These are phyloP conservation scores for Asteroscopus sphinx DNA, from an alignment of 2,888 invertebrate species.

Conservation along the genomic window DNA sequence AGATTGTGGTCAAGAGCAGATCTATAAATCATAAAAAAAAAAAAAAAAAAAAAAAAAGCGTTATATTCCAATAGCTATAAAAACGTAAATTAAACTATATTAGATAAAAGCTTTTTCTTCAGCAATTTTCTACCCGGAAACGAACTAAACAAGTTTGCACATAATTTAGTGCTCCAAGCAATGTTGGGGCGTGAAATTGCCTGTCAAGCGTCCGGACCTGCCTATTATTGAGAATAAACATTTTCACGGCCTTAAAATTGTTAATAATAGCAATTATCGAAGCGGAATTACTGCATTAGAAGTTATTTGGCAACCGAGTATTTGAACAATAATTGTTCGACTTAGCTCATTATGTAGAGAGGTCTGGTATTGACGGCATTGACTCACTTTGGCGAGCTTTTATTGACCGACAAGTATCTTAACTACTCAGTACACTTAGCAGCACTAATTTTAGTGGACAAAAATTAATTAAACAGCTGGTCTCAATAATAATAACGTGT, in stretches of 20 bases:
- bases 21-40: too few species aligned
- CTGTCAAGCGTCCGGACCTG: constrained; percentile 38
- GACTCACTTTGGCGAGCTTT: neutral
- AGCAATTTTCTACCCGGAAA: constrained; percentile 47
- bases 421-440: too few species aligned
- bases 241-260: constrained; percentile 59
- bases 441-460: too few species aligned
- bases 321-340: constrained; percentile 3
- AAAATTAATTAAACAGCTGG: too few species aligned
- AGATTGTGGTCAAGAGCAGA: too few species aligned
- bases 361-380: neutral
- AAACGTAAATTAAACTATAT: neutral
- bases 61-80: neutral
- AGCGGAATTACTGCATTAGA: constrained; percentile 26
- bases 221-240: constrained; percentile 46
- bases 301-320: constrained; percentile 14
- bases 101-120: constrained; percentile 15
- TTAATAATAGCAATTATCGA: constrained; percentile 55
- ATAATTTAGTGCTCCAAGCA: constrained; percentile 34
- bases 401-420: neutral
- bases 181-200: constrained; percentile 46
- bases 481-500: too few species aligned
- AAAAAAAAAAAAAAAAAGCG: too few species aligned
- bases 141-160: constrained; percentile 30
- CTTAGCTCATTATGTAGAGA: neutral